Conservation (phyloP, 2,113 vertebrate genomes). For the Ctenodactylus gundi region DNA sequence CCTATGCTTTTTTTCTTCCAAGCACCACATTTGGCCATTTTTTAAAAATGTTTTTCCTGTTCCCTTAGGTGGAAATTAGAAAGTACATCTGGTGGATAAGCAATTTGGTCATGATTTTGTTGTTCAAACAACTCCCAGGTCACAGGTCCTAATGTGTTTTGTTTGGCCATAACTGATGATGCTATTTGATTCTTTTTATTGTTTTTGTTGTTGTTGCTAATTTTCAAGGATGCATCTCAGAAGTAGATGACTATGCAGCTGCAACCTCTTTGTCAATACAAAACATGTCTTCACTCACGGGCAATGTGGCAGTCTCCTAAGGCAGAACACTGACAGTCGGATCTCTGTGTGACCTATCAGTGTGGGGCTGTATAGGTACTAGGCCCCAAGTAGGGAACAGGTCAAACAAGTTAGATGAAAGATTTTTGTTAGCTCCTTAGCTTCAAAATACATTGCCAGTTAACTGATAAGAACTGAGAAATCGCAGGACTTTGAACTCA, state of each 20-base stretch:
- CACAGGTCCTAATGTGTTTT: background rate
- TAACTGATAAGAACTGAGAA: background rate
- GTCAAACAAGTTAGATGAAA: background rate
- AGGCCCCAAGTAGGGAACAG: background rate
- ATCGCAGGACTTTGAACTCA: background rate
- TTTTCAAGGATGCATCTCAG: background rate
- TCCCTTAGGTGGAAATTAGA: background rate
- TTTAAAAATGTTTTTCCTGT: background rate
- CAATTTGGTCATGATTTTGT: background rate
- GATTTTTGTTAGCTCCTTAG: background rate
- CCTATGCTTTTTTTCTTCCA: background rate
- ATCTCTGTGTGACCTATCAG: no score
- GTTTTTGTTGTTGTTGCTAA: background rate
- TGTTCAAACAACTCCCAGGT: background rate
- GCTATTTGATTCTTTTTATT: background rate
- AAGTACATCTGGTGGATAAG: background rate
- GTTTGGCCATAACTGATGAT: background rate
- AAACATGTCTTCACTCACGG: background rate
- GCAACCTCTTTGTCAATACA: background rate
- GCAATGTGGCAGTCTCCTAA: background rate
- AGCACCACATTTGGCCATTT: background rate
- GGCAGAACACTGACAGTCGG: background rate
- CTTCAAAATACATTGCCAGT: background rate
- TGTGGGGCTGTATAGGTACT: background rate
- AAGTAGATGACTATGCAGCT: background rate